phyloP scores from a whole-genome alignment of 2,888 invertebrate species.

The Tipula unca region DNA sequence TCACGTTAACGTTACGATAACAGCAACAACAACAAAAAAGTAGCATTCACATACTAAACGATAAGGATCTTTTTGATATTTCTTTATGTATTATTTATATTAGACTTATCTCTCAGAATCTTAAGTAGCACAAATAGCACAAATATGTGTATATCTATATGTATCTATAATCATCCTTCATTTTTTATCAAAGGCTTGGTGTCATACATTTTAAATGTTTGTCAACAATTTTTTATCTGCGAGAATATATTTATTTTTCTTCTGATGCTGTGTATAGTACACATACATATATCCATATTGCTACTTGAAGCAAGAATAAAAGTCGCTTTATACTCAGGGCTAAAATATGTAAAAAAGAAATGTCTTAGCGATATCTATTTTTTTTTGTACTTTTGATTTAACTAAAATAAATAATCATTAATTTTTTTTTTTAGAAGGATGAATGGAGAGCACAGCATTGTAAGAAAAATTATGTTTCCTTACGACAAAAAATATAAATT shows the following conservation, averaged over 20 bases:
- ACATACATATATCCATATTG: background rate
- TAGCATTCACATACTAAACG: background rate
- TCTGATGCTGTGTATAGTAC: background rate
- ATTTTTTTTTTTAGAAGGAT: background rate
- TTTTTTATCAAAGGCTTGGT: background rate
- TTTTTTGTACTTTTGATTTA: background rate
- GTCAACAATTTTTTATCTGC: background rate
- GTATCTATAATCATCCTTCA: background rate
- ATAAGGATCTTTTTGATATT: background rate
- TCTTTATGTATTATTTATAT: background rate
- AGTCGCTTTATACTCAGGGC: background rate
- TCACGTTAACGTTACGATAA: background rate
- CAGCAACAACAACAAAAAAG: background rate
- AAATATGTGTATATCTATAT: background rate
- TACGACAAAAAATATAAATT: background rate
- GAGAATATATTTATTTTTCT: background rate
- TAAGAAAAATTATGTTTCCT: background rate
- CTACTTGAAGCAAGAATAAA: background rate
- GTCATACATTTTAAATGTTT: conserved; percentile 14
- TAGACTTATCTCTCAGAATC: background rate
- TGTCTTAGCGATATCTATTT: conserved; percentile 14
- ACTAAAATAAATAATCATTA: conserved; percentile 2
- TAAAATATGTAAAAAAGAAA: background rate
- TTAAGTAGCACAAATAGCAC: background rate
- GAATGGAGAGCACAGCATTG: background rate